Evolutionary conservation across 35 echinoderm and acorn worm genomes (phyloP).

Genomic region (Hemicentrotus pulcherrimus): DNA sequence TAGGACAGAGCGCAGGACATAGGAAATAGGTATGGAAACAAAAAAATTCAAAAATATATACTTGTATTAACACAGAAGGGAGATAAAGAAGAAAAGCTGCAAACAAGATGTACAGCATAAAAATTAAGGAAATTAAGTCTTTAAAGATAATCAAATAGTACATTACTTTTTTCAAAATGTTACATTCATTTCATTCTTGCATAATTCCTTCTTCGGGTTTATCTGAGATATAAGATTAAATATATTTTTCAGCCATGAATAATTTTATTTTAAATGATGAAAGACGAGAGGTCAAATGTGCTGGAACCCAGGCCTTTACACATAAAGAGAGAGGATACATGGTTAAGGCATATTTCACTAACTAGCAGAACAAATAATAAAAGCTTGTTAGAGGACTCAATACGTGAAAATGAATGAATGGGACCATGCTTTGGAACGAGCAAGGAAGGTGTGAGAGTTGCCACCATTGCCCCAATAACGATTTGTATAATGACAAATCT

Average conservation of each 20-base stretch:
- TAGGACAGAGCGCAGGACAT: too few species aligned
- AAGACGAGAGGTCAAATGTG: too few species aligned
- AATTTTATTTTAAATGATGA: too few species aligned
- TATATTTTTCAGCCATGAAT: too few species aligned
- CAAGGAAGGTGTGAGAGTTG: neutral
- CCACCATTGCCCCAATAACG: neutral
- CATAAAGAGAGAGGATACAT: neutral
- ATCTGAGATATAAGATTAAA: neutral
- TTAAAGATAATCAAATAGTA: too few species aligned
- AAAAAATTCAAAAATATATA: neutral
- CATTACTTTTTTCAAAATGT: too few species aligned
- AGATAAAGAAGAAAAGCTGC: neutral
- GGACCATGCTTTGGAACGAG: neutral
- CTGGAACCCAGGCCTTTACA: too few species aligned
- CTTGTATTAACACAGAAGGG: neutral
- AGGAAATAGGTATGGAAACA: neutral
- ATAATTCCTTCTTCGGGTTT: too few species aligned
- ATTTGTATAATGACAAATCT: neutral
- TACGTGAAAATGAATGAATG: neutral
- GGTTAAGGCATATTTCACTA: neutral
- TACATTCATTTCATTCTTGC: too few species aligned
- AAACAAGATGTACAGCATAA: neutral
- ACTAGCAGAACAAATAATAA: neutral
- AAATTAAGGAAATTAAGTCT: too few species aligned
- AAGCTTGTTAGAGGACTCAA: neutral